These are phyloP conservation scores for Onthophagus sagittarius DNA, from an alignment of 2,888 invertebrate genomes.

Conservation along the genomic window DNA sequence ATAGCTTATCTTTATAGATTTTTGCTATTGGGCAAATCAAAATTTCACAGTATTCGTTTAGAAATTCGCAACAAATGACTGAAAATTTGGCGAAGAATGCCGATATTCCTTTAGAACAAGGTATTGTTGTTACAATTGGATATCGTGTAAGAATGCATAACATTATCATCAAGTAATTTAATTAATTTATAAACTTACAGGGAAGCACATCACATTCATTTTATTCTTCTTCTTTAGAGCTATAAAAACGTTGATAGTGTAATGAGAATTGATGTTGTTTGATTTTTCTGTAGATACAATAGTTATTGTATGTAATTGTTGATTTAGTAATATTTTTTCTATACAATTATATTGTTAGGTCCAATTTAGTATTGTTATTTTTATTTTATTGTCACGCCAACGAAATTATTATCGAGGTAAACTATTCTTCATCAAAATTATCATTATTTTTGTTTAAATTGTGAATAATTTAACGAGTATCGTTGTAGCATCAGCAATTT, in stretches of 20 bases:
- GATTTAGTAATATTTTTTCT: background rate
- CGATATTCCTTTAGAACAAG: slow-evolving; percentile 7
- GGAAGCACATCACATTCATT: background rate
- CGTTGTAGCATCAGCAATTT: slow-evolving; percentile 27
- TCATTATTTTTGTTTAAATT: too few relatives aligned
- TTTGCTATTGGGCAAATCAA: slow-evolving; percentile 28
- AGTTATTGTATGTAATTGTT: slow-evolving; percentile 27
- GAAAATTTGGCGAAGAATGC: slow-evolving; percentile 5
- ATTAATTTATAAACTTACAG: background rate
- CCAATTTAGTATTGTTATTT: slow-evolving; percentile 27
- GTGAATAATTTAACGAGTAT: slow-evolving; percentile 27
- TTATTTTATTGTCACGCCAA: slow-evolving; percentile 37
- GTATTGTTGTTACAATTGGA: slow-evolving; percentile 8
- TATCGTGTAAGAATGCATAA: slow-evolving; percentile 22
- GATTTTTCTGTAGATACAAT: slow-evolving; percentile 35
- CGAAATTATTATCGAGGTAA: slow-evolving; percentile 35
- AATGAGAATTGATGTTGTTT: slow-evolving; percentile 33
- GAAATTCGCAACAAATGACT: slow-evolving; percentile 11
- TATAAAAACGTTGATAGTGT: slow-evolving; percentile 30
- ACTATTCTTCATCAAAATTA: background rate
- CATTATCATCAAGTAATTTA: slow-evolving; percentile 23
- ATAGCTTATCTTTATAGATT: slow-evolving; percentile 22
- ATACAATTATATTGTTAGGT: slow-evolving; percentile 11
- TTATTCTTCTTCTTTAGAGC: slow-evolving; percentile 28
- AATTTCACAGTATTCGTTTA: slow-evolving; percentile 26